Conservation (phyloP, 53 echinoderm and acorn worm species). For the Arbacia lixula region DNA sequence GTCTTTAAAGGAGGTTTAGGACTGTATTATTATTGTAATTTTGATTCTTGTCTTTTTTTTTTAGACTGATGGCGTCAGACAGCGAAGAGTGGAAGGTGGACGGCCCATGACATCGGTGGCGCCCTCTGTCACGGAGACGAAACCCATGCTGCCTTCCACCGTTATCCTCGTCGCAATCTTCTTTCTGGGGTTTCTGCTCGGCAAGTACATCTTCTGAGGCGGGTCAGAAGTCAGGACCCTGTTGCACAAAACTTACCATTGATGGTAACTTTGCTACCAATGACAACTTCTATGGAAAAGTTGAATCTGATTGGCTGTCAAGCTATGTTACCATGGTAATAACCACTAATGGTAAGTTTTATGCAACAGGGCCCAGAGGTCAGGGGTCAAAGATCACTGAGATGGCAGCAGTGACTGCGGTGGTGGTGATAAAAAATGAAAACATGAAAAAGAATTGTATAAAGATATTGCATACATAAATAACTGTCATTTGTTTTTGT, state of each 20-base stretch:
- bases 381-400: too few species aligned
- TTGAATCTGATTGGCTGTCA: too few species aligned
- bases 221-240: conserved; percentile 21
- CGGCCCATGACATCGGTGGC: conserved; percentile 43
- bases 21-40: too few species aligned
- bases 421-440: conserved; percentile 11
- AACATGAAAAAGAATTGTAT: conserved; percentile 13
- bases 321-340: too few species aligned
- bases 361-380: too few species aligned
- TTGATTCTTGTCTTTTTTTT: not conserved
- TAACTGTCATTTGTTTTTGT: conserved; percentile 27
- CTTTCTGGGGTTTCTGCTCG: conserved; percentile 61
- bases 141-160: conserved; percentile 63
- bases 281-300: too few species aligned
- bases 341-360: too few species aligned
- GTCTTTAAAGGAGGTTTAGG: too few species aligned
- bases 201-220: conserved; percentile 60
- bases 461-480: conserved; percentile 32
- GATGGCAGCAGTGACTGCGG: too few species aligned
- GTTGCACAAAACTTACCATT: too few species aligned
- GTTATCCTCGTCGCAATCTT: conserved; percentile 52
- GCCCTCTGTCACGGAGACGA: conserved; percentile 50
- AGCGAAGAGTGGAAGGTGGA: conserved; percentile 29
- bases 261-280: too few species aligned
- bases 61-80: conserved; percentile 43